Base-by-base conservation (phyloP, 2,888 invertebrate species). In the Callimorpha dominula region DNA sequence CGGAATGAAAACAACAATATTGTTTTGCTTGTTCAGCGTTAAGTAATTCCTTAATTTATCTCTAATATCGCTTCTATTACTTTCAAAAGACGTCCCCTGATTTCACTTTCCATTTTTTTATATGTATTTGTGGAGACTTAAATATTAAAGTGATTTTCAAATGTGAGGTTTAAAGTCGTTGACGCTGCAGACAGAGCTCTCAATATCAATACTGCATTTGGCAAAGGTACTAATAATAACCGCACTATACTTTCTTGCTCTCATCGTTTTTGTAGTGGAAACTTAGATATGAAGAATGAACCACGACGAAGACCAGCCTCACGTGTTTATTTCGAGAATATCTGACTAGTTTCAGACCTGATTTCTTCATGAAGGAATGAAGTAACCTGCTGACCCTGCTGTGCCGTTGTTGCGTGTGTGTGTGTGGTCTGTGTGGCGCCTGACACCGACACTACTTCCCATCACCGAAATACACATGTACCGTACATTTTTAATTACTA, bases 1-100 rank as follows among this genome's bases (percentile, higher is more conserved):
- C 85, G 76, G 74, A 78, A 77, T 74, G 73, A 60, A 73, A 73
- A 75, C 60, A 68, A 63, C 40, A 43, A 50, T 7, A 62, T 66
- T 68, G 70, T 63, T 65, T 42, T 68, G 67, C n/a, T 54, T 40
- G 50, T 40, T 68, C 67, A 43, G 40, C n/a, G 5, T 54, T 54
- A 52, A 54, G n/a, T n/a, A 20, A 68, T n/a, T 42, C 11, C 17
- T n/a, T 67, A 54, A 67, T 54, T 31, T 67, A 67, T 54, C n/a
- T 67, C 11, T 52, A 15, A 17, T 50, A 14, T 31, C 31, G 20
- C 60, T 57, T 60, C 14, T 31, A 31, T 31, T 60, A 31, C 31
- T 60, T 31, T 60, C 11, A 31, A 60, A 31, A 20, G 20, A 20
- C 20, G 57, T 20, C n/a, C 20, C 5, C 12, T 12, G 12, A 31